These are phyloP conservation scores for Synanthedon vespiformis DNA, from an alignment of 2,888 invertebrate genomes.

Conservation along the genomic window DNA sequence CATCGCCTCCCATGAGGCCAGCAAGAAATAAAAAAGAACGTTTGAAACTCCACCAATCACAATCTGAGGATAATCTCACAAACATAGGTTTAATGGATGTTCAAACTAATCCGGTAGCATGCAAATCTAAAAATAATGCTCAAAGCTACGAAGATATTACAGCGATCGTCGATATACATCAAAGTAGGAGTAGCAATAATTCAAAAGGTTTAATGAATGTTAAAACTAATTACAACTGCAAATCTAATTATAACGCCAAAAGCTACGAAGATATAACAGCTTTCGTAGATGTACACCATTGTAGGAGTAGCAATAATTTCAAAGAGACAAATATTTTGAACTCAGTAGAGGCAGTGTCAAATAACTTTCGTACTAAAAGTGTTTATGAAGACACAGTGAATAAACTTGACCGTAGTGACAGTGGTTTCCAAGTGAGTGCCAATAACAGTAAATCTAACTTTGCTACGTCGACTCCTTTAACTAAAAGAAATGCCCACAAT, in stretches of 20 bases:
- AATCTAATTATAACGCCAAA: constrained; percentile 50
- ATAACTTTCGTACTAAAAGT: constrained; percentile 27
- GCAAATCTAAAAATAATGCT: constrained; percentile 45
- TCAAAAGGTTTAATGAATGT: constrained; percentile 24
- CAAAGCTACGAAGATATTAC: constrained; percentile 58
- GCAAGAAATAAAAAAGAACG: constrained; percentile 32
- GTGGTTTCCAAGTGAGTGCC: constrained; percentile 35
- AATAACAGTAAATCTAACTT: constrained; percentile 25
- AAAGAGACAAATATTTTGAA: constrained; percentile 57
- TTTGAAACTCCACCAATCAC: constrained; percentile 37
- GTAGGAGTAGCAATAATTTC: constrained; percentile 48
- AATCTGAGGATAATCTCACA: constrained; percentile 56
- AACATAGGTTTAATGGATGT: constrained; percentile 40
- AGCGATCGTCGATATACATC: constrained; percentile 47
- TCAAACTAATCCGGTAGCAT: constrained; percentile 32
- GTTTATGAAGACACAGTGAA: constrained; percentile 39
- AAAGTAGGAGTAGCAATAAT: constrained; percentile 43
- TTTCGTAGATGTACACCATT: constrained; percentile 45
- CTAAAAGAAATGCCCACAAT: constrained; percentile 28
- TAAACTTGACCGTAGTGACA: constrained; percentile 34
- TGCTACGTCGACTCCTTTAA: constrained; percentile 50
- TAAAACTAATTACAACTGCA: constrained; percentile 26
- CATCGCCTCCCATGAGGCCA: constrained; percentile 38
- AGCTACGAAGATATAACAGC: constrained; percentile 58
- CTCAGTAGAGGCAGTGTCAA: constrained; percentile 26